Base-by-base conservation (phyloP, 2,797 vertebrate genomes). In the Eulemur coronatus region DNA sequence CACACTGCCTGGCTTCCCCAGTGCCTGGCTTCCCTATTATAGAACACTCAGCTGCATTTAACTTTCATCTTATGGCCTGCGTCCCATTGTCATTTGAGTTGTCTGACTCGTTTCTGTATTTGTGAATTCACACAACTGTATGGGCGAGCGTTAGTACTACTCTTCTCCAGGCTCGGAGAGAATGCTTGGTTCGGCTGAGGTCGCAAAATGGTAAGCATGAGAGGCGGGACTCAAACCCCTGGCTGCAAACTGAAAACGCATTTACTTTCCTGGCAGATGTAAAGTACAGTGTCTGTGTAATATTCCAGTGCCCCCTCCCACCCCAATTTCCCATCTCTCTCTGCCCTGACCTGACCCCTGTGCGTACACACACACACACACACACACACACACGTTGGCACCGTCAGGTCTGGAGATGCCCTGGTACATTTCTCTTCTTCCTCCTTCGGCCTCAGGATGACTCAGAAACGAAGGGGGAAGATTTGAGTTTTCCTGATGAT, bases 81-180 rank as follows among this genome's bases (percentile, higher is more conserved):
- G 4, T 13, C 52, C 33, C 75, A 13, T 17, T 89, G 38, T 35
- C 11, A 10, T 28, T 1, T 14, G 35, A 57, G 8, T n/a, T 69
- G 35, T 73, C 43, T 35, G 28, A 67, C n/a, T 78, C 50, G 48
- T 46, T 15, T 67, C 75, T 61, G 2, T 10, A 15, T 84, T 65
- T 84, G 43, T 43, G 38, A 75, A 35, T n/a, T 11, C 41, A 38
- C 6, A 48, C 12, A 33, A 9, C 17, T 20, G 1, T 0, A 50
- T 2, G 30, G 76, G 46, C 17, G 12, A 20, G 10, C 0, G 1
- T 2, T 30, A 11, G n/a, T 4, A 2, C 24, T 26, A 28, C 2
- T 1, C 11, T 15, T 73, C 73, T 4, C 5, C 14, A 73, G 48
- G 38, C 50, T 33, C 28, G 1, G 26, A 55, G 15, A 87, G 12